Base-by-base conservation (phyloP, 1,140 invertebrate genomes). In the Orius insidiosus region DNA sequence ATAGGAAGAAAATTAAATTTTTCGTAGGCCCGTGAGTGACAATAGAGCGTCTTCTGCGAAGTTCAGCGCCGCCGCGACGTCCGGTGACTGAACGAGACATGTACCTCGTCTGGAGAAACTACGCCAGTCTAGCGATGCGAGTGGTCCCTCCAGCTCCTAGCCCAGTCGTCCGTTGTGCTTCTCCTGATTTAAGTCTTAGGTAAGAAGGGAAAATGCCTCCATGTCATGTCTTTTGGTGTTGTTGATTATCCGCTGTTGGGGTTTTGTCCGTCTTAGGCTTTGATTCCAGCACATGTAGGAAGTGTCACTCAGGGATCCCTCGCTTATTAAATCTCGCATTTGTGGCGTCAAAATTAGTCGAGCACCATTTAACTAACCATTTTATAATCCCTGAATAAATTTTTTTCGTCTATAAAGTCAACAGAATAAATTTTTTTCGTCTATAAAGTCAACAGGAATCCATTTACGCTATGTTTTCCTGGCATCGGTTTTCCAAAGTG, bases 41-140 rank as follows among this genome's bases (percentile, higher is more conserved):
- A 96, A 94, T 59, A 74, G 93, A 55, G 89, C 92, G 2, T 97
- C 92, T 0, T 6, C 66, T 98, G 24, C 61, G 86, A 59, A 74
- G 77, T 60, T 73, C 78, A 59, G 68, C 83, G 47, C 64, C 76
- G 52, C 68, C 86, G 45, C 72, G 82, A 62, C 94, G 90, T 60
- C 85, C 85, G 19, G 75, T 82, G 33, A 90, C 84, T 53, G 88
- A 94, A 64, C 67, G 87, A 54, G 90, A 96, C 60, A 73, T 86
- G 35, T 92, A 95, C 61, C 77, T 96, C 60, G 71, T 95, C 1
- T 98, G 92, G 92, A 84, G 90, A 58, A 95, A 95, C 67, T 96
- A 96, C 63, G 74, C 93, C 42, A 85, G 88, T 8, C 85, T 94
- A 66, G 88, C 89, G 2, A 96, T 93, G 67, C 72, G 88, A 49